These are phyloP conservation scores for Pseudorasbora parva DNA, from an alignment of 2,113 vertebrate species.

Conservation along the genomic window DNA sequence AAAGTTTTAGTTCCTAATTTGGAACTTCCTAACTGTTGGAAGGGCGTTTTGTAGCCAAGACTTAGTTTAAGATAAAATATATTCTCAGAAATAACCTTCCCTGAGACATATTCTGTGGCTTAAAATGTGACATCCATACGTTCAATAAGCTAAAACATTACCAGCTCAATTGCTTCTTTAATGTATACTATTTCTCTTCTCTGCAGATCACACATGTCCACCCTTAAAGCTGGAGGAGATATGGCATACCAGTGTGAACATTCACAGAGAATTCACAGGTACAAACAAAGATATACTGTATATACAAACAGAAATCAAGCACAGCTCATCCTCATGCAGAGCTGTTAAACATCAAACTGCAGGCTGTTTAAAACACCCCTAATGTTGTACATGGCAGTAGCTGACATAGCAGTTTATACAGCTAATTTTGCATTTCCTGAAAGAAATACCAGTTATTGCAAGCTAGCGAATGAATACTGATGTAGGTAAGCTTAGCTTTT, in stretches of 20 bases:
- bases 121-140: not conserved
- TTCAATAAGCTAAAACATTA: not conserved
- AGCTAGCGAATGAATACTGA: not conserved
- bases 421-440: slow-evolving; percentile 26
- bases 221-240: slow-evolving; percentile 74
- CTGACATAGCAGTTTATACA: slow-evolving; percentile 14
- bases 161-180: not conserved
- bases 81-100: not conserved
- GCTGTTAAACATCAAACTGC: slow-evolving; percentile 16
- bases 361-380: slow-evolving; percentile 4
- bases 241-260: slow-evolving; percentile 73
- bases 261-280: slow-evolving; percentile 82
- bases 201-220: slow-evolving; percentile 78
- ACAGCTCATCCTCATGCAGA: not conserved
- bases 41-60: not conserved
- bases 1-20: not conserved
- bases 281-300: slow-evolving; percentile 51
- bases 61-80: not conserved
- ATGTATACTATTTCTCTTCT: slow-evolving; percentile 27
- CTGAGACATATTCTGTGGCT: not conserved
- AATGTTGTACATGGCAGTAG: slow-evolving; percentile 15
- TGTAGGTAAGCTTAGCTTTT: not conserved
- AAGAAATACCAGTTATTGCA: not conserved
- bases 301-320: not conserved
- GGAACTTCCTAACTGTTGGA: not conserved